These are phyloP conservation scores for Brevimyrus niger DNA, from an alignment of 2,113 vertebrate genomes.

Conservation along the genomic window DNA sequence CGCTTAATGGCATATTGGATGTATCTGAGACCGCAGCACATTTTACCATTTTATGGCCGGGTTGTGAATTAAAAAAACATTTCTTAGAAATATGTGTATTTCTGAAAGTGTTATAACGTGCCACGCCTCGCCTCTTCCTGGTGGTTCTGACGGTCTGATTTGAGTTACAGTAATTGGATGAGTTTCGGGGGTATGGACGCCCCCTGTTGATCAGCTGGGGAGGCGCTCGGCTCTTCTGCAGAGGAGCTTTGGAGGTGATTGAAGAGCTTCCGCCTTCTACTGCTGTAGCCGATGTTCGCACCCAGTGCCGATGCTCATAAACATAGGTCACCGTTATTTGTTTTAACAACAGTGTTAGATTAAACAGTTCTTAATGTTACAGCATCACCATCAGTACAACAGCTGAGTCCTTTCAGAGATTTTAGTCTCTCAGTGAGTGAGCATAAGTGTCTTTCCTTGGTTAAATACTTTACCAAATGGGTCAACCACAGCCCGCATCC, in stretches of 20 bases:
- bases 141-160: not conserved
- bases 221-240: not conserved
- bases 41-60: not conserved
- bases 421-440: not conserved
- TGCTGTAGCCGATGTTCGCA: not conserved
- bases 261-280: not conserved
- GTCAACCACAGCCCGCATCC: not conserved
- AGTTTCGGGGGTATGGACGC: not conserved
- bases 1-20: not conserved
- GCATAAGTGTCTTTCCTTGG: not conserved
- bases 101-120: not conserved
- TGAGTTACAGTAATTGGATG: not conserved
- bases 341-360: not conserved
- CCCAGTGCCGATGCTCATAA: not conserved
- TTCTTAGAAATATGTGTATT: not conserved
- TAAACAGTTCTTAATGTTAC: not conserved
- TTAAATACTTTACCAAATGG: not conserved
- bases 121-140: not conserved
- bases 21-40: not conserved
- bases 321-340: not conserved
- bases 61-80: not conserved
- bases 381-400: not conserved
- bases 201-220: not conserved
- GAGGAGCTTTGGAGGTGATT: not conserved
- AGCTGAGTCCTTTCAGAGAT: not conserved